phyloP scores from a whole-genome alignment of 1,140 invertebrate genomes.

The Nixonia krombeini region DNA sequence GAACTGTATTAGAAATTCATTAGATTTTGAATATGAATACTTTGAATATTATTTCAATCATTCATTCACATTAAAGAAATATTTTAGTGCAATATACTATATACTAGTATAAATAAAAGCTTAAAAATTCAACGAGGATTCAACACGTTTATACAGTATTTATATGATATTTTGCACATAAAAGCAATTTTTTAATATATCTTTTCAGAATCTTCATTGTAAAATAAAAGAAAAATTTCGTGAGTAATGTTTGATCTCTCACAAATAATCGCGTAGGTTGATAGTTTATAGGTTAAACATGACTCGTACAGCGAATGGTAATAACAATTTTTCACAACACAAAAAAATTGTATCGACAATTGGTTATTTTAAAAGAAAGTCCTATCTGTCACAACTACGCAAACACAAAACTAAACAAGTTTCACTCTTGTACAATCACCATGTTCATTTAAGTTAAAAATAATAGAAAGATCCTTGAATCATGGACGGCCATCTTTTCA shows the following conservation, averaged over 20 bases:
- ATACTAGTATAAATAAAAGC: background rate
- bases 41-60: no score
- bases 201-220: conserved; percentile 5
- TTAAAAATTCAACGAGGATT: background rate
- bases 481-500: conserved; percentile 42
- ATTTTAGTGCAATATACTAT: background rate
- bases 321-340: conserved; percentile 20
- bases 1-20: no score
- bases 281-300: conserved; percentile 35
- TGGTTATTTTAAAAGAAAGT: conserved; percentile 17
- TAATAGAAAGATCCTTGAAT: conserved; percentile 40
- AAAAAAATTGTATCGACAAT: conserved; percentile 28
- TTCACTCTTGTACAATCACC: conserved; percentile 17
- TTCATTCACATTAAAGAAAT: background rate
- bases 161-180: background rate
- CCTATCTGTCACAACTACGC: conserved; percentile 5
- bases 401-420: conserved; percentile 13
- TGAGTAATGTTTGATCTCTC: background rate
- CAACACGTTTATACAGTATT: background rate
- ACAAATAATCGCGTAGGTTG: background rate
- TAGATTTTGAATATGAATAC: no score
- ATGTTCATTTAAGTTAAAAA: conserved; percentile 38
- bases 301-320: conserved; percentile 26
- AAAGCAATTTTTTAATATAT: background rate
- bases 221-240: background rate